phyloP scores from a whole-genome alignment of 2,797 vertebrate genomes.

The Coracias cyanogaster region DNA sequence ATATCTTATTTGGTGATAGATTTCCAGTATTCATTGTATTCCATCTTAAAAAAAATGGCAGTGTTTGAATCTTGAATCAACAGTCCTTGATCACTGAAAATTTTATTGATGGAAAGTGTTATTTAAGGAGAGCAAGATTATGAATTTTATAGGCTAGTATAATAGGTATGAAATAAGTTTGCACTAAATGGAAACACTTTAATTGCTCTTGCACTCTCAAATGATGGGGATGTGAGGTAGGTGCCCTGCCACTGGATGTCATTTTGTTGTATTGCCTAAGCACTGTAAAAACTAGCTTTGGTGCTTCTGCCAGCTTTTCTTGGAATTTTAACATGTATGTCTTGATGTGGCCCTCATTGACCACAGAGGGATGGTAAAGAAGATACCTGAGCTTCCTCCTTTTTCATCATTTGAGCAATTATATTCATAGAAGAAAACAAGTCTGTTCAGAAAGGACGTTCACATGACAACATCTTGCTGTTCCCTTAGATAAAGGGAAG shows the following conservation, averaged over 20 bases:
- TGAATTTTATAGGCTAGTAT: background rate
- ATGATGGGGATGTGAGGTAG: background rate
- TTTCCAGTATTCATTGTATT: background rate
- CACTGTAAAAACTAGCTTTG: background rate
- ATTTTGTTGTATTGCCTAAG: background rate
- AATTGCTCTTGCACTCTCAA: background rate
- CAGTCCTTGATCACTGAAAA: background rate
- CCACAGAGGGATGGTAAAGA: background rate
- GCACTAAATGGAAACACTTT: background rate
- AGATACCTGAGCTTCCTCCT: background rate
- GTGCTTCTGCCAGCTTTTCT: background rate
- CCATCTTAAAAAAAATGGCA: background rate
- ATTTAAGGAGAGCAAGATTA: background rate
- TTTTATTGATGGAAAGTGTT: background rate
- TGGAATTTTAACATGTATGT: background rate
- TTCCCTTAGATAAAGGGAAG: background rate
- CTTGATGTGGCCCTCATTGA: background rate
- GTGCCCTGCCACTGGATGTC: background rate
- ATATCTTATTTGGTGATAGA: background rate
- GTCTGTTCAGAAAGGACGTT: background rate
- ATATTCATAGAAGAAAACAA: background rate
- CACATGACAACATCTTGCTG: background rate
- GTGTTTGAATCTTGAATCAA: background rate
- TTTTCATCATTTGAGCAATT: background rate
- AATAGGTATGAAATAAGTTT: background rate